Evolutionary conservation across 2,888 invertebrate species (phyloP).

Genomic region (Rambutsinella grinnellia): DNA sequence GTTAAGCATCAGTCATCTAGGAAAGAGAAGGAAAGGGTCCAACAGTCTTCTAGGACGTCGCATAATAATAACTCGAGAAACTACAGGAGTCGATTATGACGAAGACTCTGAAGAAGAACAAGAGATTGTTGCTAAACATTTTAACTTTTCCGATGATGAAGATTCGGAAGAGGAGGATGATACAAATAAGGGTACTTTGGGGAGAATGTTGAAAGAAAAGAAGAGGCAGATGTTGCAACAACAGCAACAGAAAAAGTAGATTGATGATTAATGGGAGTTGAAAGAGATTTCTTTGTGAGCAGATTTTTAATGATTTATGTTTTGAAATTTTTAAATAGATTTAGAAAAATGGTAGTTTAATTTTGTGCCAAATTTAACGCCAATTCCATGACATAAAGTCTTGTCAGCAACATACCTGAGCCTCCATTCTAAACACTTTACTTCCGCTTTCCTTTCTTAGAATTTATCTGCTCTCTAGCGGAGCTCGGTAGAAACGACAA

Average conservation of each 20-base stretch:
- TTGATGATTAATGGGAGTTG: too few relatives aligned
- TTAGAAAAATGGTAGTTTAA: too few relatives aligned
- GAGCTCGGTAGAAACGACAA: too few relatives aligned
- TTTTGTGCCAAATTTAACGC: too few relatives aligned
- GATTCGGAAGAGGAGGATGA: constrained; percentile 44
- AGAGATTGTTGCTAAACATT: constrained; percentile 30
- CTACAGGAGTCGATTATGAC: constrained; percentile 36
- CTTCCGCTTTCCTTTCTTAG: too few relatives aligned
- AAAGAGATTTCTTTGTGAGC: too few relatives aligned
- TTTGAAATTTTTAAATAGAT: too few relatives aligned
- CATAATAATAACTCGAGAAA: not conserved
- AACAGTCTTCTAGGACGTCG: not conserved
- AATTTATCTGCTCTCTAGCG: too few relatives aligned
- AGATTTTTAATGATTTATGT: too few relatives aligned
- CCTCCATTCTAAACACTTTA: too few relatives aligned
- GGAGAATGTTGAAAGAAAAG: constrained; percentile 58
- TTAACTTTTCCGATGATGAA: constrained; percentile 33
- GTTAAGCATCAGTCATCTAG: constrained; percentile 18
- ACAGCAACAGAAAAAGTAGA: constrained; percentile 29
- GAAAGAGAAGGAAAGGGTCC: not conserved
- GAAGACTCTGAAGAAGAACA: constrained; percentile 56
- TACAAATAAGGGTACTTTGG: constrained; percentile 57
- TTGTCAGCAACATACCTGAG: too few relatives aligned
- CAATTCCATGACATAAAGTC: too few relatives aligned
- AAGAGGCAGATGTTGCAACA: constrained; percentile 58